Evolutionary conservation across 2,113 vertebrate species (phyloP).

Genomic region (Lophochroa leadbeateri): DNA sequence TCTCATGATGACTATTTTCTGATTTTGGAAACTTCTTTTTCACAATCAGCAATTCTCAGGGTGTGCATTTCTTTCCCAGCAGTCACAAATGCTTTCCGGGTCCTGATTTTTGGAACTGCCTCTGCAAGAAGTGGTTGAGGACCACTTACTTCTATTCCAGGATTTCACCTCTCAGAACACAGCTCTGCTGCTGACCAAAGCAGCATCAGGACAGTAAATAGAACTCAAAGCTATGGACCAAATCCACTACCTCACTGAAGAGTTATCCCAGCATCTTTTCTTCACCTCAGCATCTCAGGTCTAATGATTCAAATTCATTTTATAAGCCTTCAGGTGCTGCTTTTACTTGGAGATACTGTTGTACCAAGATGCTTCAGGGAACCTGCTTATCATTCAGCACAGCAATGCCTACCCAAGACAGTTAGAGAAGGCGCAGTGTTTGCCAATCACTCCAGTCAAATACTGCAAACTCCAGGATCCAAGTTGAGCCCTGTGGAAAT

Average conservation of each 20-base stretch:
- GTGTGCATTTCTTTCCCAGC: not conserved
- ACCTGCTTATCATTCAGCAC: not conserved
- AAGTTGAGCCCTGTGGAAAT: not conserved
- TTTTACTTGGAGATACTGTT: not conserved
- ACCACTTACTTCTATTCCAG: too few species aligned
- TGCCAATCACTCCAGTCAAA: not conserved
- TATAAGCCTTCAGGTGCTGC: not conserved
- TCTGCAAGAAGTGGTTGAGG: not conserved
- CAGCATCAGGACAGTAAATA: not conserved
- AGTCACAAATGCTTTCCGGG: not conserved
- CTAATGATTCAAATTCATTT: not conserved
- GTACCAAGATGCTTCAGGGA: not conserved
- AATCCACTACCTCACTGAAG: not conserved
- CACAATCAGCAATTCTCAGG: not conserved
- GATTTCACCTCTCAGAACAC: too few species aligned
- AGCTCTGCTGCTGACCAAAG: too few species aligned
- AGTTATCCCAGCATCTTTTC: not conserved
- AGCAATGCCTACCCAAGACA: not conserved
- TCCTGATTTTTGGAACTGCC: not conserved
- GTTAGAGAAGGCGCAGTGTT: not conserved
- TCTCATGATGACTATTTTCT: rapidly evolving
- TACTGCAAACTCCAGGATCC: not conserved
- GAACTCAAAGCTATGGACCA: not conserved
- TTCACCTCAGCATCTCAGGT: not conserved
- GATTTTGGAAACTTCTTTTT: not conserved